Evolutionary conservation across 1,140 invertebrate species (phyloP), one percentile per base, ranked within the genome.

Genomic region (Oryzaephilus surinamensis): DNA sequence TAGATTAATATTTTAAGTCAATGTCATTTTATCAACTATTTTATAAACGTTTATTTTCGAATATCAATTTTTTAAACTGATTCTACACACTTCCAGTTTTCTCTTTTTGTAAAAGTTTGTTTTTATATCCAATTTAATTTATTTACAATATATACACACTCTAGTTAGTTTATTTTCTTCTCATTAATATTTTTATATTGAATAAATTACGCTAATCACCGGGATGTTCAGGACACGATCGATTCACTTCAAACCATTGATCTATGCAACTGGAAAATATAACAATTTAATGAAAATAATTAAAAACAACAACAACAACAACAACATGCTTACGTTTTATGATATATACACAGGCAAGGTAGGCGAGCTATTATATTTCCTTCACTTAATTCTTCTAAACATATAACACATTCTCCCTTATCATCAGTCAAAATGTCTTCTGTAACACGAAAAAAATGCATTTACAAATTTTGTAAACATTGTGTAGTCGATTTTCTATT

Each of bases 291-390:
- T 39, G 29, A 36, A 41, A 45, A 32, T 26, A 41, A 10, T 33
- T 3, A 32, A 12, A 11, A 20, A 26, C 12, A n/a, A 10, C 16
- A 24, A 4, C 6, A 36, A 31, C 2, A 30, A 37, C 12, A 51
- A 8, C 8, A 20, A 20, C 8, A 20, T 4, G 19, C 71, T 70
- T 70, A 95, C 91, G 79, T 80, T 79, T 98, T 99, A 69, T 98
- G 95, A 70, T 98, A 99, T 75, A 99, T 94, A 78, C 95, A 99
- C 48, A 98, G 81, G 73, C 95, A 99, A 57, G 95, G 95, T 65
- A 99, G 77, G 59, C 95, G 81, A 48, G 95, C 95, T 64, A 98
- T 98, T 48, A 87, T 88, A 69, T 97, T 84, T 38, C 94, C 95
- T 59, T 89, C 79, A 60, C 74, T 76, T 58, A 99, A 76, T 57